phyloP scores from a whole-genome alignment of 2,797 vertebrate species.

The Pantherophis alleghaniensis region DNA sequence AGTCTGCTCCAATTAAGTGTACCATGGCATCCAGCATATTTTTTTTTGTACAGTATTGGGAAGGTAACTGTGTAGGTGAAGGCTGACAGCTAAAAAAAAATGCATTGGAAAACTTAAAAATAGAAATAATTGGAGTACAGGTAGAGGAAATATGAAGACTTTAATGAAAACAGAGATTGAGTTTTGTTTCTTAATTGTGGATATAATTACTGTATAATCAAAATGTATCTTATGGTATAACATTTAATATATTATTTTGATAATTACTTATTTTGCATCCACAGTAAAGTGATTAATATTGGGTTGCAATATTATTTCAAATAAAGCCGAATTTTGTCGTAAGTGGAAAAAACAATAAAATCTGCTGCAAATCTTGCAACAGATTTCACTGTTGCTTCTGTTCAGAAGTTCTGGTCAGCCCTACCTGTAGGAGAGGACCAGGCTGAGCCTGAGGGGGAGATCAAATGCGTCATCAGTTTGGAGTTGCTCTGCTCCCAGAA shows the following conservation, averaged over 20 bases:
- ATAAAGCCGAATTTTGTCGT: not conserved
- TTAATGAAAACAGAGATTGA: not conserved
- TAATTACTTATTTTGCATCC: not conserved
- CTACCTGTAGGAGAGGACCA: not conserved
- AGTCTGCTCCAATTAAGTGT: too few species aligned
- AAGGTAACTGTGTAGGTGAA: not conserved
- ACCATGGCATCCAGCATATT: accelerated
- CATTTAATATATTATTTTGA: not conserved
- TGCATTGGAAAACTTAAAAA: not conserved
- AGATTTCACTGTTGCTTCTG: not conserved
- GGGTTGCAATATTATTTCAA: not conserved
- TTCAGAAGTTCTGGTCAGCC: not conserved
- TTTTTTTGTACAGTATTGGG: not conserved
- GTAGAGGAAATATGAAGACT: not conserved
- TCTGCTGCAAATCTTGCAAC: not conserved
- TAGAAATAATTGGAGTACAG: not conserved
- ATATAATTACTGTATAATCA: not conserved
- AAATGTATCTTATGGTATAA: not conserved
- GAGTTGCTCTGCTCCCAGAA: not conserved
- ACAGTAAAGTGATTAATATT: not conserved
- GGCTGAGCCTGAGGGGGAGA: not conserved
- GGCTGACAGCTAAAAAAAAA: not conserved
- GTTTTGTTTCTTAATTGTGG: not conserved
- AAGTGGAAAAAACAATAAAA: not conserved
- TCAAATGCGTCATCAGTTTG: not conserved